Evolutionary conservation across 2,113 vertebrate species (phyloP), one percentile per base, ranked within the genome.

Genomic region (Conger conger): DNA sequence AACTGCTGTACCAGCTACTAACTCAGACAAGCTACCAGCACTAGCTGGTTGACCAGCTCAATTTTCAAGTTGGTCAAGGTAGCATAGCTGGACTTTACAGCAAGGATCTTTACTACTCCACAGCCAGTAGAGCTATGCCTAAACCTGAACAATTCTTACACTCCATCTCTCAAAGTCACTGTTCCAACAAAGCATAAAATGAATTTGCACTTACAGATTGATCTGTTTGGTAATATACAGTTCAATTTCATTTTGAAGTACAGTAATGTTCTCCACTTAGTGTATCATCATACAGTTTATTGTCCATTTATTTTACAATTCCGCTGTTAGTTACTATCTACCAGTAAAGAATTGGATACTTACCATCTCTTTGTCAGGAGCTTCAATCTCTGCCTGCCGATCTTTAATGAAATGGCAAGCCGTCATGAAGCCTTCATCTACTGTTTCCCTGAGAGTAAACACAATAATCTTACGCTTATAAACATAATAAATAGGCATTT

Each of bases 301-400:
- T n/a, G n/a, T 16, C 17, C 38, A 42, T 42, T 38, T 40, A 23
- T 79, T 79, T 38, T 17, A 73, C 27, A 6, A 73, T 50, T 4
- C 15, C 13, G 7, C 0, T 50, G 15, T 53, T 35, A 40, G 23
- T 63, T 80, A 16, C 37, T 20, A 23, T 63, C 20, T 27, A 5
- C 11, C 27, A 35, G n/a, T 57, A 23, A 76, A 63, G 76, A 42
- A 18, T n/a, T n/a, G 68, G 83, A 80, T 42, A 42, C 82, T 90
- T 96, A 99, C 98, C 98, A 97, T 94, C 89, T 95, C 95, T 83
- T 95, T 94, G 93, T 97, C 91, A 33, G 96, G 94, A 76, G 94
- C 92, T 76, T 94, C 93, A 77, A 96, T 93, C 88, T 98, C 97
- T 13, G 94, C 93, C 92, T 97, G 96, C 83, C 95, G 95, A 87